A percentile compares a stretch with the other conserved stretches of the same genome.
Evolutionary conservation across 1,140 invertebrate species (phyloP).

Genomic region (Polypedilum pembai): DNA sequence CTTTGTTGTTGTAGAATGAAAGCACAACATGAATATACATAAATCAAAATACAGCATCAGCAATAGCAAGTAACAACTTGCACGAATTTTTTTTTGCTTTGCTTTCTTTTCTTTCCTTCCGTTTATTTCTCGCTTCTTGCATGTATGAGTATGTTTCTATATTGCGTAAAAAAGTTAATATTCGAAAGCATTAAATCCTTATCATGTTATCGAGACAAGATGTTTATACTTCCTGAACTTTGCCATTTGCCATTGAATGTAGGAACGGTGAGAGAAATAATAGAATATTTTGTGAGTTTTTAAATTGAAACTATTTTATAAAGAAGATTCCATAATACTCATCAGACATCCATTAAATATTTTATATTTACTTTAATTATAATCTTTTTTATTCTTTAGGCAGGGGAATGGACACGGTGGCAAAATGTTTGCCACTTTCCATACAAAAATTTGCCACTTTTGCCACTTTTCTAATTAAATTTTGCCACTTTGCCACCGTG

Average conservation of each 20-base stretch:
- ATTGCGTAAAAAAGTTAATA: neutral
- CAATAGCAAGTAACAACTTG: neutral
- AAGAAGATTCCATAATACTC: no score
- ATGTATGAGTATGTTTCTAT: neutral
- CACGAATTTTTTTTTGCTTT: neutral
- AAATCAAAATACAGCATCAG: neutral
- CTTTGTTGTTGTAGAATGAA: neutral
- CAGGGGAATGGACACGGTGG: no score
- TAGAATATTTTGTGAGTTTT: no score
- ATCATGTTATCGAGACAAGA: slow-evolving; percentile 15
- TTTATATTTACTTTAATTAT: no score
- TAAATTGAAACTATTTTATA: no score
- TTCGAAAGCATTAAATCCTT: neutral
- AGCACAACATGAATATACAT: neutral
- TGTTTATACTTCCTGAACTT: neutral
- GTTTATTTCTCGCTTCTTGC: neutral
- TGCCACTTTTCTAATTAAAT: no score
- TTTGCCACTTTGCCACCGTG: no score
- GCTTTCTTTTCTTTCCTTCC: neutral
- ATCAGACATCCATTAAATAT: no score
- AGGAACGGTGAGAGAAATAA: no score
- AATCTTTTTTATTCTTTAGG: no score
- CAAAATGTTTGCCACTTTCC: no score
- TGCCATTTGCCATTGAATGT: neutral
- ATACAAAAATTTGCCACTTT: no score